Evolutionary conservation across 2,797 vertebrate genomes (phyloP), one percentile per base, ranked within the genome.

Genomic region (Labeo calbasu): DNA sequence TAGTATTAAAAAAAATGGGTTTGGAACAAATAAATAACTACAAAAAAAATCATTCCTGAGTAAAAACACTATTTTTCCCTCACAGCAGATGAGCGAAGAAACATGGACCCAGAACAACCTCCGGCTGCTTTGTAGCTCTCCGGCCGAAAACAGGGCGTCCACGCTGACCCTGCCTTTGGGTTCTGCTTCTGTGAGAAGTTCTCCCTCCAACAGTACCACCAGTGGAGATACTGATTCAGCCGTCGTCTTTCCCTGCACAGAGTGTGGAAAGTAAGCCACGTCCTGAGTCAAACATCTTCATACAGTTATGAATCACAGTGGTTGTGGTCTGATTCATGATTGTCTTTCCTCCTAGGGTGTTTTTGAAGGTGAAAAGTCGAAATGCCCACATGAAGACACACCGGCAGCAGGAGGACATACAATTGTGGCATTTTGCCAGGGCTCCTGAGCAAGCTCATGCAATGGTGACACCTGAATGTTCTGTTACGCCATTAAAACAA

Each of bases 311-410:
- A 82, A 61, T 77, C 50, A 61, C 53, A 51, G 5, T 61, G 21
- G 48, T 51, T 79, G 48, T 76, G 28, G 7, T 57, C 36, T 84
- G 28, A 83, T 77, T 70, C 73, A 57, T 6, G 2, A 17, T 70
- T 5, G 1, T 1, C 28, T 79, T 4, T 9, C 82, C 81, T 86
- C 7, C 36, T 25, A 97, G 96, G 90, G 95, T 96, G 61, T 97
- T 97, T 94, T 94, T 95, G 90, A 97, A 95, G 93, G 96, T 97
- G 90, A 97, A 97, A 93, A 97, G 96, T 91, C 95, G 96, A 50
- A 97, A 97, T 2, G 96, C 96, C 13, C 96, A 97, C 89, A 97
- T 97, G 96, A 97, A 97, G 88, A 96, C 95, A 13, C 96, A 97
- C 91, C 91, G 96, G 40, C 96, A 96, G 88, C 91, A 95, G 25